phyloP scores from a whole-genome alignment of 35 echinoderm and acorn worm species.

The Ptychodera flava region DNA sequence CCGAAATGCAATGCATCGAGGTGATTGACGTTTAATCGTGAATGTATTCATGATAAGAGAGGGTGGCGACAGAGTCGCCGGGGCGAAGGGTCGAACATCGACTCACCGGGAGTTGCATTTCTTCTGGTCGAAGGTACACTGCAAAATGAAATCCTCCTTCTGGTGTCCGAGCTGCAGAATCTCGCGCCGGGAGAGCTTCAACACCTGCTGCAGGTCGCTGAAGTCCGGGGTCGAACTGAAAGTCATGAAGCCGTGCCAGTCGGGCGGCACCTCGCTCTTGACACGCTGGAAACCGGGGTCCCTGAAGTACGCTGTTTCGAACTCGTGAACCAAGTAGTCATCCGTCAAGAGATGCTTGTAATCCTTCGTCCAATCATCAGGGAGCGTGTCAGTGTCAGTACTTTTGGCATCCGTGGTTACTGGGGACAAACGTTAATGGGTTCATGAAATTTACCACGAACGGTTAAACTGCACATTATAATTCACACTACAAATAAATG shows the following conservation, averaged over 20 bases:
- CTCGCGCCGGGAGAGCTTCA: constrained; percentile 3
- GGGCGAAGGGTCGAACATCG: too few relatives aligned
- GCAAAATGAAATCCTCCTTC: constrained; percentile 23
- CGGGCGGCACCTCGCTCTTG: constrained; percentile 9
- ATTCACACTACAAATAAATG: too few relatives aligned
- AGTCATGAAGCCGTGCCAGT: constrained; percentile 33
- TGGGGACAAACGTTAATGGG: too few relatives aligned
- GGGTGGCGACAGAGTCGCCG: too few relatives aligned
- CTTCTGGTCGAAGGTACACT: constrained; percentile 30
- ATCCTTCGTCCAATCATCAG: background rate
- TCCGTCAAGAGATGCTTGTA: background rate
- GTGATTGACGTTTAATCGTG: too few relatives aligned
- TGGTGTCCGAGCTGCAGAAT: constrained; percentile 17
- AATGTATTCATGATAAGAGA: too few relatives aligned
- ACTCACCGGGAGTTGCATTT: constrained; percentile 13
- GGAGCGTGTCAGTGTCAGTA: too few relatives aligned
- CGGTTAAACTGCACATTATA: too few relatives aligned
- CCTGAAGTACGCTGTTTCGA: constrained; percentile 20
- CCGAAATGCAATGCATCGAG: too few relatives aligned
- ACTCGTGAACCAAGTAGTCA: background rate
- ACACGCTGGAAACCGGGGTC: constrained; percentile 26
- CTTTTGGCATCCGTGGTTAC: too few relatives aligned
- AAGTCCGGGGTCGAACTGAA: constrained; percentile 31
- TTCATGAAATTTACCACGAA: too few relatives aligned
- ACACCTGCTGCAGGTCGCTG: constrained; percentile 18